Base-by-base conservation (phyloP, 2,113 vertebrate genomes). In the Dromaius novaehollandiae region DNA sequence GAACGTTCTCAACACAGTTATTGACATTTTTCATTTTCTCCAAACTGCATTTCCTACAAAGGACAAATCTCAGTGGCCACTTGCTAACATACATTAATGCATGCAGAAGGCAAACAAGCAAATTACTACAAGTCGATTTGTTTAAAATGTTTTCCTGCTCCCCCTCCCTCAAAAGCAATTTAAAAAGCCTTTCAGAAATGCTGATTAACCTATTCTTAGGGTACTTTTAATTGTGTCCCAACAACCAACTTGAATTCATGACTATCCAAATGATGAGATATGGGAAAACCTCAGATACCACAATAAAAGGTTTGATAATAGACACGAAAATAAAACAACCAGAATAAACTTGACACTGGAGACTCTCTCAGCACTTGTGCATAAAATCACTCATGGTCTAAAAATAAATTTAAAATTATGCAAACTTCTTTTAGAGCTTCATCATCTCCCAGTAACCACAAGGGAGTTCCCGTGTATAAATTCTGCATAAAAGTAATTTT, bases 41-140 rank as follows among this genome's bases (percentile, higher is more conserved):
- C 58, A 61, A 78, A 66, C 1, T 13, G 66, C 44, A 0, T 68
- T 81, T 90, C 34, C 46, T 48, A 50, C 3, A 19, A 83, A 91
- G 55, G 60, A 71, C 78, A 88, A 58, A 61, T 22, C 76, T 64
- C 51, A 75, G 18, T 22, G 24, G 36, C 30, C 58, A 4, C 42
- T 46, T 77, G 44, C 75, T 16, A 66, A 50, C 9, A 2, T 0
- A 14, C 19, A 25, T 0, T 40, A 21, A 80, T 2, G 8, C 26
- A 61, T 21, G 56, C 24, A 44, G 58, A 77, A 63, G 58, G 40
- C 50, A 88, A 94, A 88, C 28, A 16, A 58, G 56, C 56, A 60
- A 83, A 21, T 61, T 60, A 36, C 51, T 55, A 16, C 22, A 50
- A n/a, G 65, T 42, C 16, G 15, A 46, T 79, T 88, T 63, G 24